Evolutionary conservation across 1,140 invertebrate genomes (phyloP), one percentile per base, ranked within the genome.

Genomic region (Bombus confusus): DNA sequence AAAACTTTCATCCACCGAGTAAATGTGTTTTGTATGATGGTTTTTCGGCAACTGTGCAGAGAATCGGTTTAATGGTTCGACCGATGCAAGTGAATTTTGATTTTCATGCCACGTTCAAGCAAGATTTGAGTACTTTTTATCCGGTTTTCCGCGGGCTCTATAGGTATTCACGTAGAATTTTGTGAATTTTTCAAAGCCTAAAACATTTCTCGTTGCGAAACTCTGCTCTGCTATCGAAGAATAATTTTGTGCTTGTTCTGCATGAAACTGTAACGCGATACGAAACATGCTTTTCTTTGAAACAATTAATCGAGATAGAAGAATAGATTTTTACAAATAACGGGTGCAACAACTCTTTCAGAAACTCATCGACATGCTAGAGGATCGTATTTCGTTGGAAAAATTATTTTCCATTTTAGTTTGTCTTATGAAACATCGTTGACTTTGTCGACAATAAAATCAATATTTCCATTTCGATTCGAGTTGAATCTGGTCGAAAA

Each of bases 181-280:
- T 8, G 1, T 22, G 47, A 52, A 52, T 52, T 18, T 52, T 6
- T 22, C 0, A 2, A 52, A 52, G 6, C 47, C 5, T 52, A 18
- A 6, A 52, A 22, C 0, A 52, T 22, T 18, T 22, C 22, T 52
- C 47, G 5, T 52, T 8, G 47, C 6, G 5, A 22, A 52, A 0
- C 8, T 22, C 6, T 0, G 8, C 47, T 8, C 47, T 2, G 0
- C 0, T 0, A 1, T 22, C 1, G 0, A 52, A 52, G 47, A 22
- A 47, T 52, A 52, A 52, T 18, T 6, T 52, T 52, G 5, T 6
- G 15, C 18, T 52, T 6, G 47, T 37, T 37, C 2, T 18, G 5
- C 47, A 18, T 18, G 47, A 18, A 52, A 47, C 15, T 47, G 5
- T 47, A 47, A 18, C 15, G 47, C 0, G 47, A 52, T 6, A 18